These are phyloP conservation scores for Synodontis membranacea DNA, from an alignment of 2,113 vertebrate species.

Conservation along the genomic window DNA sequence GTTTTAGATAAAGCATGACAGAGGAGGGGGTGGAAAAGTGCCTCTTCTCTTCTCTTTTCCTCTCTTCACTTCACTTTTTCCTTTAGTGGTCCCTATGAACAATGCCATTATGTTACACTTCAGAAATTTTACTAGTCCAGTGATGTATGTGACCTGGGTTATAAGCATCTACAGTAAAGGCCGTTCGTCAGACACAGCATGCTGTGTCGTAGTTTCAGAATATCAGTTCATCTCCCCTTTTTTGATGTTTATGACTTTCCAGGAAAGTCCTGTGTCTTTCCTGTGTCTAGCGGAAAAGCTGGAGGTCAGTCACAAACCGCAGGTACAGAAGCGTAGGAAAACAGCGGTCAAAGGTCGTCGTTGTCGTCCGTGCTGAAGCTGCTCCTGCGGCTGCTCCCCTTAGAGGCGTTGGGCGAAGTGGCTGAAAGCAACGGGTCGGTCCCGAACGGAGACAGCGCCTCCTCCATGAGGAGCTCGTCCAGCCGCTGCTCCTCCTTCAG, in stretches of 20 bases:
- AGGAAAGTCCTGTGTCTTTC: neutral
- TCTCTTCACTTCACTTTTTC: conserved; percentile 9
- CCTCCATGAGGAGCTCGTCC: conserved; percentile 84
- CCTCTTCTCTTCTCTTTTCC: too few species aligned
- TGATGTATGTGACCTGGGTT: conserved; percentile 23
- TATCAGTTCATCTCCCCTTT: conserved; percentile 36
- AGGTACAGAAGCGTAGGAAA: neutral
- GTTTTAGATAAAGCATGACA: conserved; percentile 60
- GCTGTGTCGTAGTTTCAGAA: conserved; percentile 29
- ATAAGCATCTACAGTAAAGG: neutral
- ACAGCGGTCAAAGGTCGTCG: conserved; percentile 76
- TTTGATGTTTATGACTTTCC: conserved; percentile 32
- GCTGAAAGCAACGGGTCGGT: conserved; percentile 88
- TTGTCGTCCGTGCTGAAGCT: conserved; percentile 90
- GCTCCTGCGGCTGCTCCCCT: conserved; percentile 90
- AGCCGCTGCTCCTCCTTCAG: conserved; percentile 90
- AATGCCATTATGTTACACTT: conserved; percentile 44
- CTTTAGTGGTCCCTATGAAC: conserved; percentile 17
- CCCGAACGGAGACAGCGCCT: conserved; percentile 85
- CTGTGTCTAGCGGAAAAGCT: neutral
- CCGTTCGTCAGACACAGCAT: conserved; percentile 24
- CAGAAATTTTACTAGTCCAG: conserved; percentile 26
- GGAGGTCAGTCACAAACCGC: conserved; percentile 20
- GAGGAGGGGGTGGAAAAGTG: neutral
- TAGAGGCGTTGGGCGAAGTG: conserved; percentile 83